Evolutionary conservation across 1,140 invertebrate species (phyloP), one percentile per base, ranked within the genome.

Genomic region (Drosophila lacertosa): DNA sequence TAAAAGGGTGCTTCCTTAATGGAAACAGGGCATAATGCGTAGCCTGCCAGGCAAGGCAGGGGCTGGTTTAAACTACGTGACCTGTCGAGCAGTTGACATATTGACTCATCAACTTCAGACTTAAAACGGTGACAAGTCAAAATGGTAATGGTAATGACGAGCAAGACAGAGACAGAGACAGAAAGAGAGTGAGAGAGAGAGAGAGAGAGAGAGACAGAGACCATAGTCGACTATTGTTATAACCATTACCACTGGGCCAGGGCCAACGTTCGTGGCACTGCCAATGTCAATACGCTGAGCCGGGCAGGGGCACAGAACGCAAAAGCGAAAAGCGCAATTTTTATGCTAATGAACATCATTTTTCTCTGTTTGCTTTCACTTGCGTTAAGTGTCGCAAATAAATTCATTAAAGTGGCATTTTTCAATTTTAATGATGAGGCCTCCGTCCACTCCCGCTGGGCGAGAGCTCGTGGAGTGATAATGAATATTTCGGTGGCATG

Each of bases 361-460:
- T 86, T 78, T 86, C 82, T 86, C 82, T 66, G 77, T 88, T 88
- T 88, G 73, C 71, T 78, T 82, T 77, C 70, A 67, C 74, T 86
- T 86, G 82, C 69, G 82, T 67, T 78, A 89, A 88, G 82, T 88
- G 82, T 88, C 83, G 78, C 83, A 88, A 88, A 88, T 88, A 88
- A 88, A 88, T 88, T 88, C 83, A 88, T 88, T 88, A 89, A 88
- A 88, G 82, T 88, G 77, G 54, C 83, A 88, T 88, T 88, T 88
- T 88, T 88, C 83, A 89, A 89, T 88, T 82, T 88, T 88, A 88
- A 88, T 88, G 83, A 88, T 78, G 74, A 39, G 37, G 16, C 7
- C 35, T 37, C 15, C 48, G 9, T 7, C 24, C 37, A 2, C 3
- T 7, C 26, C 26, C 26, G 26, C 26, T 29, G 26, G 26, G 33